Percentiles rank a stretch among this genome's conserved stretches.
These are phyloP conservation scores for Jordanella pulchra DNA, from an alignment of 2,797 vertebrate genomes.

Conservation along the genomic window DNA sequence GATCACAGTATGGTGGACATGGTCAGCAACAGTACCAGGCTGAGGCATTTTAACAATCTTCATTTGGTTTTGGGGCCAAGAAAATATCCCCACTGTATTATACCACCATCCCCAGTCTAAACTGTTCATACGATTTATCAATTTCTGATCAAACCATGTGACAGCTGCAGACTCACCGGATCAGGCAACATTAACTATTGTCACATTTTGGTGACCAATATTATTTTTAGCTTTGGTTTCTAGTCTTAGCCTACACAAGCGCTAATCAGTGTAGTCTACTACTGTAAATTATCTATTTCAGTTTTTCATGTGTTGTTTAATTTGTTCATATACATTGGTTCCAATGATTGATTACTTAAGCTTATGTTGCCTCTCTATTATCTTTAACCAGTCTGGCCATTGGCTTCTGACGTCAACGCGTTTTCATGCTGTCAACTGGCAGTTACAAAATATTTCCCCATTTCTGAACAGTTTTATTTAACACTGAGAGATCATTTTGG, in stretches of 20 bases:
- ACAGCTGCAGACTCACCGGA: not conserved
- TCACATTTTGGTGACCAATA: not conserved
- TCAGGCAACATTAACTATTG: not conserved
- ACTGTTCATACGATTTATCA: not conserved
- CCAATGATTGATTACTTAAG: too few relatives aligned
- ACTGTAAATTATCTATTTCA: not conserved
- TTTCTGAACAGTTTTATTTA: too few relatives aligned
- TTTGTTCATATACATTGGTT: too few relatives aligned
- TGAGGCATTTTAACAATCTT: not conserved
- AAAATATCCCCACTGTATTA: not conserved
- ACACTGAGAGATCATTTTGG: too few relatives aligned
- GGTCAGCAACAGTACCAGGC: not conserved
- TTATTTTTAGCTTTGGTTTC: not conserved
- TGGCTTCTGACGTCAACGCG: too few relatives aligned
- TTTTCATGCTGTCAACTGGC: too few relatives aligned
- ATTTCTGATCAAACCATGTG: not conserved
- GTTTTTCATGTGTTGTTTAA: not conserved
- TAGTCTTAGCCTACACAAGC: not conserved
- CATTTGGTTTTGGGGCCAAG: not conserved
- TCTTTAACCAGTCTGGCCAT: too few relatives aligned
- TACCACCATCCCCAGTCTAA: not conserved
- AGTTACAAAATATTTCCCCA: too few relatives aligned
- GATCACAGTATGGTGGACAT: not conserved
- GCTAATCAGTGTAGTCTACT: not conserved
- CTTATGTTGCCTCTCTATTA: too few relatives aligned